Conservation (phyloP, 2,888 invertebrate species). For the Caenorhabditis angaria region DNA sequence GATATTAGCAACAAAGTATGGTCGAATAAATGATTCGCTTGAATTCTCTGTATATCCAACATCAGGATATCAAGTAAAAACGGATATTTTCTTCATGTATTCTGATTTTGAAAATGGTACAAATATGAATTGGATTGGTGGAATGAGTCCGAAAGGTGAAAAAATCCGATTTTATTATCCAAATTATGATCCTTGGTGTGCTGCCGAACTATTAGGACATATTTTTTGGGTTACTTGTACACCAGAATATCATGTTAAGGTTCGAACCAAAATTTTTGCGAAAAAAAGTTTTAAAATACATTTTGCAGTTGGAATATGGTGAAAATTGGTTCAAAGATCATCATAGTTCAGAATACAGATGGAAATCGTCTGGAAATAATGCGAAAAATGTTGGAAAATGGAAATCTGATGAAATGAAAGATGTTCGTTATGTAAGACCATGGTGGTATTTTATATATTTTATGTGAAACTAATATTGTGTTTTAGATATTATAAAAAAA, state of each 20-base stretch:
- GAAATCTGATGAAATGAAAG: constrained; percentile 18
- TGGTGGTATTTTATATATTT: too few species aligned
- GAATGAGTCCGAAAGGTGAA: constrained; percentile 14
- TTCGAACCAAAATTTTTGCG: constrained; percentile 13
- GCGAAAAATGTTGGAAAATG: constrained; percentile 21
- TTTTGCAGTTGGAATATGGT: constrained; percentile 29
- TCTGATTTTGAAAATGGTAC: constrained; percentile 6
- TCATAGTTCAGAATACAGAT: constrained; percentile 9
- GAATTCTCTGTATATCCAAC: constrained; percentile 25
- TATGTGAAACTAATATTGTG: too few species aligned
- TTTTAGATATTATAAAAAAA: too few species aligned
- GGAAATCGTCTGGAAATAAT: constrained; percentile 19
- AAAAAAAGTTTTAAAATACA: neutral
- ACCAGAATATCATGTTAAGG: constrained; percentile 13
- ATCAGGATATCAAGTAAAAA: neutral
- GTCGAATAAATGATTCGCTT: constrained; percentile 25
- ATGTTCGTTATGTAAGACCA: neutral
- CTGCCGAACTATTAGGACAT: constrained; percentile 39
- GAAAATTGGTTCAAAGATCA: constrained; percentile 21
- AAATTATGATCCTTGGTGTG: constrained; percentile 41
- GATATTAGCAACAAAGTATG: constrained; percentile 22
- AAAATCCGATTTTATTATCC: constrained; percentile 43
- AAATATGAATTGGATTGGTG: constrained; percentile 24
- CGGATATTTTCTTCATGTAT: constrained; percentile 40
- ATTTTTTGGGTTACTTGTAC: constrained; percentile 49